Percentiles rank a stretch among this genome's conserved stretches.
phyloP scores from a whole-genome alignment of 2,797 vertebrate genomes.

The Chloroceryle amazona region DNA sequence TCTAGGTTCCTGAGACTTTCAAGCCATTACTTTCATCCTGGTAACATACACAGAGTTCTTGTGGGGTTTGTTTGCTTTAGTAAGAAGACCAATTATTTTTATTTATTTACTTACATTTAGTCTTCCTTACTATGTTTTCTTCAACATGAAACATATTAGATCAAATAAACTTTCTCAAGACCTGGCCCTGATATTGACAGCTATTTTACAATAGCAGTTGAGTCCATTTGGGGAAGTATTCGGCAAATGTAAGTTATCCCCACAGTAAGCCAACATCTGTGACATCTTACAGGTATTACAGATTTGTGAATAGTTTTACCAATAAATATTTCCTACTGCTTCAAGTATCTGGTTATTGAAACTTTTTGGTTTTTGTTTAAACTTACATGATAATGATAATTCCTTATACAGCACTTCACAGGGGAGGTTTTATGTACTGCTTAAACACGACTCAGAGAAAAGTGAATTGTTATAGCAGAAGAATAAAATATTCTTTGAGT shows the following conservation, averaged over 20 bases:
- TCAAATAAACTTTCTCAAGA: not conserved
- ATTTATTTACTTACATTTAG: not conserved
- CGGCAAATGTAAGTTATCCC: not conserved
- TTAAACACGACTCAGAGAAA: not conserved
- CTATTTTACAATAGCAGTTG: not conserved
- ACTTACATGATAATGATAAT: not conserved
- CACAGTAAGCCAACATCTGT: not conserved
- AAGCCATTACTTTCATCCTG: not conserved
- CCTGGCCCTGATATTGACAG: too few relatives aligned
- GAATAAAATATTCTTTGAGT: not conserved
- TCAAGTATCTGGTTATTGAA: not conserved
- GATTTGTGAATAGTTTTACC: not conserved
- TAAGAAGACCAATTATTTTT: not conserved
- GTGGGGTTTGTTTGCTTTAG: not conserved
- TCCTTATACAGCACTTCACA: not conserved
- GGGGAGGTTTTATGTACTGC: not conserved
- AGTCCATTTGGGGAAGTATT: not conserved
- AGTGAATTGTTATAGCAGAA: not conserved
- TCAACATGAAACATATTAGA: not conserved
- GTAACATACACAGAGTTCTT: not conserved
- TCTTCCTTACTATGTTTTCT: not conserved
- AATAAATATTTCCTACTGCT: not conserved
- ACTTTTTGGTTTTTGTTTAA: not conserved
- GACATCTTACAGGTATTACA: not conserved
- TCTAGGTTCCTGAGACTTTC: not conserved